These are phyloP conservation scores for Pterocles burchelli DNA, from an alignment of 2,113 vertebrate genomes.

Conservation along the genomic window DNA sequence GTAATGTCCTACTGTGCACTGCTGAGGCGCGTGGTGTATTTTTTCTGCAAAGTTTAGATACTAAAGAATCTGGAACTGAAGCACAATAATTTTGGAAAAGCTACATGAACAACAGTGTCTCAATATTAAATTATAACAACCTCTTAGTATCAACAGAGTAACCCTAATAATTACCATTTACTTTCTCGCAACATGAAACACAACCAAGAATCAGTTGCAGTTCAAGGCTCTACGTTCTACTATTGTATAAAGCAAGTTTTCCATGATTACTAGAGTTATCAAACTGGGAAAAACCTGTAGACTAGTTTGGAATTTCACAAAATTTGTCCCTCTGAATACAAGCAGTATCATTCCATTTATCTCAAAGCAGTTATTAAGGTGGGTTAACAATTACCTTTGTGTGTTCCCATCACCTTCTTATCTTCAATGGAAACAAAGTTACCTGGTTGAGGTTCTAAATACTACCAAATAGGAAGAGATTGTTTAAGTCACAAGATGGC, in stretches of 20 bases:
- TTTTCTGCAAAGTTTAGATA: background rate
- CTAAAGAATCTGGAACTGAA: background rate
- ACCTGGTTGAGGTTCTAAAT: slow-evolving; percentile 89
- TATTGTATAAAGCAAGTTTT: background rate
- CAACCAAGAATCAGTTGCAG: background rate
- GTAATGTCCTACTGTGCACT: background rate
- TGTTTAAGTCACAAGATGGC: background rate
- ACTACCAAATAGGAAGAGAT: slow-evolving; percentile 74
- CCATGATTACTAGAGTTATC: background rate
- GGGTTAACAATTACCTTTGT: slow-evolving; percentile 80
- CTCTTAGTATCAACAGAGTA: background rate
- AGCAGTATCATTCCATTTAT: background rate
- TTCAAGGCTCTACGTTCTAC: background rate
- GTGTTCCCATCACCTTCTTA: slow-evolving; percentile 84
- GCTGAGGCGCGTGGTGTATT: background rate
- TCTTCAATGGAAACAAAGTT: slow-evolving; percentile 93
- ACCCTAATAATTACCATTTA: background rate
- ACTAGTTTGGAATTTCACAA: background rate
- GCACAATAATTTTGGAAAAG: background rate
- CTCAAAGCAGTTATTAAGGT: background rate
- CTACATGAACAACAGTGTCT: background rate
- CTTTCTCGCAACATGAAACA: background rate
- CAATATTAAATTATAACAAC: background rate
- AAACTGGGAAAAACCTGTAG: background rate
- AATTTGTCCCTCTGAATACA: background rate